Evolutionary conservation across 2,888 invertebrate genomes (phyloP).

Genomic region (Mystacides longicornis): DNA sequence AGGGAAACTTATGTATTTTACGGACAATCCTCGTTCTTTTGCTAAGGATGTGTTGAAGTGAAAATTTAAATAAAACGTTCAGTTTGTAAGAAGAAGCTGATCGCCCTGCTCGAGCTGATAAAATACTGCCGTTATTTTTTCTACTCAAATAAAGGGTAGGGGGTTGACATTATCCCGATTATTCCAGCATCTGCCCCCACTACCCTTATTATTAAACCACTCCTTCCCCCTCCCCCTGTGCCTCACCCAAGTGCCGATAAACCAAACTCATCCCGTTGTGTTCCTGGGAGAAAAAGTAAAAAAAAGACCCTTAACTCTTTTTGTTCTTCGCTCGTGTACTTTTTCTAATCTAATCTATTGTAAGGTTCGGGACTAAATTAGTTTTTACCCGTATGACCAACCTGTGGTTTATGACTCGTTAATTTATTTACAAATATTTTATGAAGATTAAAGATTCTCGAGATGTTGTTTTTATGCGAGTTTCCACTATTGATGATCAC

Average conservation of each 20-base stretch:
- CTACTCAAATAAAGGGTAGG: slow-evolving; percentile 12
- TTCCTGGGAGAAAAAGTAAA: background rate
- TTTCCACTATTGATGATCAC: too few relatives aligned
- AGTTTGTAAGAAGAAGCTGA: too few relatives aligned
- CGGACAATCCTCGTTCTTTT: too few relatives aligned
- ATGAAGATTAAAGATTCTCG: too few relatives aligned
- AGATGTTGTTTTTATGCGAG: too few relatives aligned
- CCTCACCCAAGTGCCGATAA: slow-evolving; percentile 3
- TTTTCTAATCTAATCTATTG: slow-evolving; percentile 26
- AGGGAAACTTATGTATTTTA: too few relatives aligned
- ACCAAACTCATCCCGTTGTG: background rate
- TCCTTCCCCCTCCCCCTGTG: slow-evolving; percentile 12
- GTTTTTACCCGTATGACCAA: slow-evolving; percentile 17
- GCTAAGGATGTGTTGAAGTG: too few relatives aligned
- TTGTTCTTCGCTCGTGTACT: slow-evolving; percentile 25
- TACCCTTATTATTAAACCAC: slow-evolving; percentile 6
- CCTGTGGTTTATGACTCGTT: slow-evolving; percentile 2
- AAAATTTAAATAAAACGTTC: too few relatives aligned
- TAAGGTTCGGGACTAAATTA: slow-evolving; percentile 23
- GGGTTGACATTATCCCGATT: slow-evolving; percentile 25
- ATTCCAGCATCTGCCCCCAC: slow-evolving; percentile 13
- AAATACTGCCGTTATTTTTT: slow-evolving; percentile 24
- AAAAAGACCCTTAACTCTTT: slow-evolving; percentile 14
- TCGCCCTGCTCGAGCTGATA: slow-evolving; percentile 18
- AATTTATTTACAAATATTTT: too few relatives aligned